Conservation (phyloP, 2,113 vertebrate genomes). For the Elanoides forficatus region DNA sequence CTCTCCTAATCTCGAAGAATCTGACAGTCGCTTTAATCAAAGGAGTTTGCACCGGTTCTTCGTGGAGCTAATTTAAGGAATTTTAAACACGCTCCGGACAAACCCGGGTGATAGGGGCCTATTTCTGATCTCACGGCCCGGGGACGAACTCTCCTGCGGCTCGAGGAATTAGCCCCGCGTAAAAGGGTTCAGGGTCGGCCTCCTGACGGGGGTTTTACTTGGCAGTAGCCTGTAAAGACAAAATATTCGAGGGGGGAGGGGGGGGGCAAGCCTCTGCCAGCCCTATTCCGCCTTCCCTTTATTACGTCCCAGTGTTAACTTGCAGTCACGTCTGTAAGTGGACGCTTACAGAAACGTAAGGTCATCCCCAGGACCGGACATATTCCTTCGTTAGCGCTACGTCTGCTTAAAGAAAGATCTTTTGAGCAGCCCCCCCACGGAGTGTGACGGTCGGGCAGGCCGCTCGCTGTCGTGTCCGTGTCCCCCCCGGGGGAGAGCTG, state of each 20-base stretch:
- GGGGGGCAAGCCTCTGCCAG: not conserved
- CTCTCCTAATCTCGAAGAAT: slow-evolving; percentile 49
- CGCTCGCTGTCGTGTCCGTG: not conserved
- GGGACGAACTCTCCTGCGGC: not conserved
- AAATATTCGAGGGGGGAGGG: not conserved
- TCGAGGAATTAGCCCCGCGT: not conserved
- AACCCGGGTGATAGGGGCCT: not conserved
- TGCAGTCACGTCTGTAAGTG: not conserved
- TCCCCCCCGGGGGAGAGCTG: no score
- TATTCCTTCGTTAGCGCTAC: not conserved
- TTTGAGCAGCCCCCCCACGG: not conserved
- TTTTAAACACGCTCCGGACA: slow-evolving; percentile 63
- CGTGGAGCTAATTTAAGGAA: slow-evolving; percentile 75
- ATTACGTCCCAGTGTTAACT: not conserved
- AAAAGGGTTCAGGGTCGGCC: not conserved
- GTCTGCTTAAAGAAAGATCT: not conserved
- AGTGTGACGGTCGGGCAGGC: not conserved
- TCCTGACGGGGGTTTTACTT: not conserved
- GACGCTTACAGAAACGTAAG: not conserved
- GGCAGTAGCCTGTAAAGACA: not conserved
- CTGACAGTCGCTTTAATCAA: slow-evolving; percentile 18
- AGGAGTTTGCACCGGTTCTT: slow-evolving; percentile 70
- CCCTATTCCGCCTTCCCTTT: not conserved
- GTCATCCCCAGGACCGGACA: not conserved
- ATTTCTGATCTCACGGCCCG: not conserved